Percentiles rank a stretch among this genome's conserved stretches.
These are phyloP conservation scores for Xiphias gladius DNA, from an alignment of 2,113 vertebrate species.

Conservation along the genomic window DNA sequence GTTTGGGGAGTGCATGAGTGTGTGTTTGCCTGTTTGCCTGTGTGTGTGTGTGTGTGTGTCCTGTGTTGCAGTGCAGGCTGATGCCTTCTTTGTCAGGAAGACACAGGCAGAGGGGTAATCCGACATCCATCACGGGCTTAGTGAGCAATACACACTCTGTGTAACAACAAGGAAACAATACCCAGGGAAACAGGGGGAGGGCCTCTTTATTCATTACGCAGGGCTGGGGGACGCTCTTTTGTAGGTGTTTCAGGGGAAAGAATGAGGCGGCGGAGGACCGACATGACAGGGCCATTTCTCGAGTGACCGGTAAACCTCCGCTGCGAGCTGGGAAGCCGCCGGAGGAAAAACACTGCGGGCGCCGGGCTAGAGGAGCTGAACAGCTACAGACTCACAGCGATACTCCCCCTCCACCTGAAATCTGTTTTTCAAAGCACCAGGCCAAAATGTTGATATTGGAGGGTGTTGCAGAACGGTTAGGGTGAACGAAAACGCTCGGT, in stretches of 20 bases:
- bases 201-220: constrained; percentile 69
- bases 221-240: constrained; percentile 64
- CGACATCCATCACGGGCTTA: constrained; percentile 83
- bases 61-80: constrained; percentile 38
- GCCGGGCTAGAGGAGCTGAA: background rate
- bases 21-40: constrained; percentile 40
- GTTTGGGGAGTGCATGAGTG: constrained; percentile 43
- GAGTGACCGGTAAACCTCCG: constrained; percentile 36
- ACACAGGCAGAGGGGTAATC: constrained; percentile 72
- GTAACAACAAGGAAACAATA: constrained; percentile 78
- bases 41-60: constrained; percentile 41
- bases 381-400: too few species aligned
- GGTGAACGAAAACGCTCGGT: too few species aligned
- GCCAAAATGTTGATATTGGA: too few species aligned
- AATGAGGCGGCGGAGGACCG: constrained; percentile 60
- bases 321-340: constrained; percentile 9
- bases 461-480: too few species aligned
- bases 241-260: constrained; percentile 61
- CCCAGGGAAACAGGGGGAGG: constrained; percentile 75
- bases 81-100: constrained; percentile 65
- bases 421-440: too few species aligned
- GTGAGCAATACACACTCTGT: constrained; percentile 74
- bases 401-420: too few species aligned
- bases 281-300: constrained; percentile 69
- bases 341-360: constrained; percentile 15